Evolutionary conservation across 2,113 vertebrate species (phyloP), one percentile per base, ranked within the genome.

Genomic region (Neoarius graeffei): DNA sequence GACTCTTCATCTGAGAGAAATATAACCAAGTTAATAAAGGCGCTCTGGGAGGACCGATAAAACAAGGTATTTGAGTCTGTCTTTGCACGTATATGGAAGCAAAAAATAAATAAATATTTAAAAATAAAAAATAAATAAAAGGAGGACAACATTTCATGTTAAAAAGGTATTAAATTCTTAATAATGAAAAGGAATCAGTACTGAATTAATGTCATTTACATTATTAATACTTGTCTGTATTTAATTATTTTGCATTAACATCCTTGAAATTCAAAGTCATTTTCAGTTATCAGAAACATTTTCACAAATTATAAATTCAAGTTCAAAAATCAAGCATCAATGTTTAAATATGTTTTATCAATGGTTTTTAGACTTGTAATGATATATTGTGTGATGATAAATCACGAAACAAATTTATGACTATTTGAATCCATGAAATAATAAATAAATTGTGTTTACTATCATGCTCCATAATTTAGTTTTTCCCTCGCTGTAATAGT

Each of bases 1-100:
- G 97, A 97, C 74, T 95, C 91, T 87, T 98, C 97, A 89, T 99
- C 98, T 99, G 93, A 83, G 85, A 0, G 82, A 85, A 64, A 35
- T 0, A 56, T 0, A 56, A 84, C 35, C 7, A 5, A 14, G 35
- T 74, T 17, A 62, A 7, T 20, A 80, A 56, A 57, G 77, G 57
- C 6, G 48, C 20, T 73, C 69, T 15, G 13, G 69, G 69, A 42
- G 7, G 15, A 69, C 66, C 6, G 13, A 15, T 71, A 7, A 71
- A 71, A 69, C 27, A 30, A 35, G 27, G n/a, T 1, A 7, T 23
- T 8, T 23, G 64, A 27, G 64, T 27, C 25, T 23, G 25, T 66
- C 10, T 10, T n/a, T 25, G 62, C 25, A 66, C 62, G 3, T 66
- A 66, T n/a, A 66, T n/a, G 7, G n/a, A 14, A 27, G 9, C 10